Base-by-base conservation (phyloP, 2,113 vertebrate species). In the Parus major region DNA sequence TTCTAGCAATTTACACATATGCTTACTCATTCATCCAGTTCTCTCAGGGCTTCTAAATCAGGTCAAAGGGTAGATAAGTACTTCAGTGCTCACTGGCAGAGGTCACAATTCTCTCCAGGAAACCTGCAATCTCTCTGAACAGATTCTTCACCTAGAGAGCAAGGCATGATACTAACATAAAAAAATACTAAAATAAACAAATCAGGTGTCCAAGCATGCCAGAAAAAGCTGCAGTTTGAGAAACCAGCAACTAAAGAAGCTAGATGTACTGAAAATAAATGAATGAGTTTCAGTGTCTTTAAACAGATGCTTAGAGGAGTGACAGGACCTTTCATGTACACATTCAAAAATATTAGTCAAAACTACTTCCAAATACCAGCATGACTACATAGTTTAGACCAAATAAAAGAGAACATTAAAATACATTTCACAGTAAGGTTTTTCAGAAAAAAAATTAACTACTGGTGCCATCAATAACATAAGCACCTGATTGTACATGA, bases 41-140 rank as follows among this genome's bases (percentile, higher is more conserved):
- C 69, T 65, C 16, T 44, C 11, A 4, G 5, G 22, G 44, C 29
- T 94, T 59, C 63, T 56, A 27, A 64, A 75, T 33, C 10, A 79
- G 39, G 25, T 82, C 33, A 75, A 68, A 18, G 15, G 9, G 35
- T 19, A 70, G 60, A 2, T 18, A 64, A 83, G 52, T 31, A 63
- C 7, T 41, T 31, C 65, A 53, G 22, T 11, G 29, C 9, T 33
- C 0, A 0, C 12, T 65, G 39, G 31, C 1, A 2, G 31, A 93
- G n/a, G n/a, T 33, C 36, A 11, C 25, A 24, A 23, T 7, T 76
- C 35, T 53, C 36, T 41, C 35, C 1, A 5, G 21, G 28, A 95
- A 86, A 36, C 50, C 11, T 35, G n/a, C 33, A 35, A n/a, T 15
- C 44, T 50, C 35, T 79, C 11, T 5, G 3, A 82, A 64, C 12